Evolutionary conservation across 2,113 vertebrate species (phyloP).

Genomic region (Corynorhinus townsendii): DNA sequence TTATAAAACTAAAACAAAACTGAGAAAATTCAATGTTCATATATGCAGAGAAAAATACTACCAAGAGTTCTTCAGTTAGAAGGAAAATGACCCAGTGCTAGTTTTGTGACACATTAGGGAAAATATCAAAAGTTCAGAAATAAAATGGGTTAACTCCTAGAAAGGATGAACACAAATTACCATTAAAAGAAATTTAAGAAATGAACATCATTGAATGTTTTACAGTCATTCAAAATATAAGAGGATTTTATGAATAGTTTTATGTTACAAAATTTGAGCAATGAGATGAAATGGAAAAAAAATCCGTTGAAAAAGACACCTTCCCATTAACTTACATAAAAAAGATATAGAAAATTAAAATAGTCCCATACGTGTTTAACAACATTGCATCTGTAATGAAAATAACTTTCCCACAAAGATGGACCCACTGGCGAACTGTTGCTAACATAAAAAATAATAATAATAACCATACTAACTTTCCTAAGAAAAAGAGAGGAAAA

Average conservation of each 20-base stretch:
- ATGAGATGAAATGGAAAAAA: not conserved
- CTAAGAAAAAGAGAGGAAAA: not conserved
- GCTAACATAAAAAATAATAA: not conserved
- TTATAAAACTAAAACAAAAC: not conserved
- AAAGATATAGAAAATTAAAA: not conserved
- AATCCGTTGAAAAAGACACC: not conserved
- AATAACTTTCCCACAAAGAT: not conserved
- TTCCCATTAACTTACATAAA: not conserved
- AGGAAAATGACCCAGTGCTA: not conserved
- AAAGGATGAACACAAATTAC: not conserved
- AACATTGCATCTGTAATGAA: not conserved
- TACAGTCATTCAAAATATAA: not conserved
- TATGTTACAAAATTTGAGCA: not conserved
- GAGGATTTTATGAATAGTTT: not conserved
- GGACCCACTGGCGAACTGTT: not conserved
- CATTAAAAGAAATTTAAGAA: not conserved
- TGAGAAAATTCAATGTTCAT: not conserved
- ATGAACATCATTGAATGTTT: not conserved
- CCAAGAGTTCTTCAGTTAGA: not conserved
- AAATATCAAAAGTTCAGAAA: not conserved
- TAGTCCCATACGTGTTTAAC: not conserved
- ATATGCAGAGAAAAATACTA: not conserved
- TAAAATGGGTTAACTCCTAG: not conserved
- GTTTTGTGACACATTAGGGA: not conserved
- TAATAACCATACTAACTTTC: not conserved